Conservation (phyloP, 2,797 vertebrate genomes). For the Lepilemur septentrionalis region DNA sequence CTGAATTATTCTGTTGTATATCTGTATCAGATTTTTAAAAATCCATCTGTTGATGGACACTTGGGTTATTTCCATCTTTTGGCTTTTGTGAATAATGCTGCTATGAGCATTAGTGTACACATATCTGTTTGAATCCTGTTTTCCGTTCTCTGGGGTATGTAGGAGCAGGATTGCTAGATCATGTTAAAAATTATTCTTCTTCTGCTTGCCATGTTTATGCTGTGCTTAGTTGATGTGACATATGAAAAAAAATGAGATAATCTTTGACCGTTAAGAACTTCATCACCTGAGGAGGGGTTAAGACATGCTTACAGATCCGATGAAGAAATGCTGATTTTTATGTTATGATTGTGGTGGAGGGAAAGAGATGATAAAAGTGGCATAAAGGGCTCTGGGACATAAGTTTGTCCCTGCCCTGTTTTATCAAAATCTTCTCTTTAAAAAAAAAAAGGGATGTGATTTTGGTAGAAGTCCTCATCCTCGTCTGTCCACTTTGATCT, state of each 20-base stretch:
- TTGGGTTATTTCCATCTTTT: not conserved
- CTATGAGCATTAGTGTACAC: not conserved
- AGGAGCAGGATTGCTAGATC: not conserved
- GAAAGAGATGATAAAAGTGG: not conserved
- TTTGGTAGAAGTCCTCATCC: not conserved
- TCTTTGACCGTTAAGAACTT: not conserved
- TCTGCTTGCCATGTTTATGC: not conserved
- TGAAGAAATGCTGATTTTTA: constrained; percentile 24
- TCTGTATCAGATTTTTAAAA: not conserved
- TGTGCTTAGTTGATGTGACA: not conserved
- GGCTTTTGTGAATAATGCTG: not conserved
- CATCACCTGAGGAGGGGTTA: not conserved
- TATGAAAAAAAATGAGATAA: not conserved
- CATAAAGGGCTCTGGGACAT: not conserved
- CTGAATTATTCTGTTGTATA: not conserved
- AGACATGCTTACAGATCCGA: not conserved
- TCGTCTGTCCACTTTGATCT: not conserved
- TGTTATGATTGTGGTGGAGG: not conserved
- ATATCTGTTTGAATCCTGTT: not conserved
- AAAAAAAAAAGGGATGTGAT: not conserved
- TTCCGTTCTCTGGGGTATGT: not conserved
- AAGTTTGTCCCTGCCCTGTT: not conserved
- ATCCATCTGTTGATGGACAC: not conserved
- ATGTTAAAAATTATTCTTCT: not conserved
- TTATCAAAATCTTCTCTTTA: constrained; percentile 29